These are phyloP conservation scores for Leuctra nigra DNA, from an alignment of 2,888 invertebrate genomes.

Conservation along the genomic window DNA sequence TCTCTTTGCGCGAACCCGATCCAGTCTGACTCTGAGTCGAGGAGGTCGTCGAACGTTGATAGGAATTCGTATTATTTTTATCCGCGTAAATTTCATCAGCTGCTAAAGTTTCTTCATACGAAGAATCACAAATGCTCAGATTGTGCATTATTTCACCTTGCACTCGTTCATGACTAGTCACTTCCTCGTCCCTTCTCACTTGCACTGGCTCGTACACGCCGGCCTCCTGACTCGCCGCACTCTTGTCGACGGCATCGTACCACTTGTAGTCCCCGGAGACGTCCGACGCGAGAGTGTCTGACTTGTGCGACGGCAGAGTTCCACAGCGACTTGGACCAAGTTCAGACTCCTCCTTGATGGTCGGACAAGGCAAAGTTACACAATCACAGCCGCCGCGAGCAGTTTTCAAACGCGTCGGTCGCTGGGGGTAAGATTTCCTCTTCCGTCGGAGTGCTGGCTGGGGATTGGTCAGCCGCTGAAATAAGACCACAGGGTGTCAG, in stretches of 20 bases:
- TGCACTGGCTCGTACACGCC: constrained; percentile 17
- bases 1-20: constrained; percentile 26
- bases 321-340: neutral
- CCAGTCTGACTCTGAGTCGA: constrained; percentile 21
- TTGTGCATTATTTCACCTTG: constrained; percentile 22
- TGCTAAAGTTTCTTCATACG: constrained; percentile 24
- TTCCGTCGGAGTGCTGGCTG: constrained; percentile 23
- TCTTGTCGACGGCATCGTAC: constrained; percentile 27
- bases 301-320: neutral
- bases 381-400: neutral
- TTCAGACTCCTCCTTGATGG: constrained; percentile 1
- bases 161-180: constrained; percentile 7
- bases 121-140: constrained; percentile 17
- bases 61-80: neutral
- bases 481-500: constrained; percentile 19
- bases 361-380: neutral
- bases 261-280: constrained; percentile 28
- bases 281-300: constrained; percentile 19
- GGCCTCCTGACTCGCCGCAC: neutral
- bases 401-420: neutral
- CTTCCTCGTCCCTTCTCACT: neutral
- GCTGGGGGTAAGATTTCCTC: constrained; percentile 15
- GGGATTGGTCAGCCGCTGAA: constrained; percentile 27
- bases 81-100: constrained; percentile 15
- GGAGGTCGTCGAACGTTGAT: constrained; percentile 2